phyloP scores from a whole-genome alignment of 92 coral and sea anemone genomes.

The Porites rus region DNA sequence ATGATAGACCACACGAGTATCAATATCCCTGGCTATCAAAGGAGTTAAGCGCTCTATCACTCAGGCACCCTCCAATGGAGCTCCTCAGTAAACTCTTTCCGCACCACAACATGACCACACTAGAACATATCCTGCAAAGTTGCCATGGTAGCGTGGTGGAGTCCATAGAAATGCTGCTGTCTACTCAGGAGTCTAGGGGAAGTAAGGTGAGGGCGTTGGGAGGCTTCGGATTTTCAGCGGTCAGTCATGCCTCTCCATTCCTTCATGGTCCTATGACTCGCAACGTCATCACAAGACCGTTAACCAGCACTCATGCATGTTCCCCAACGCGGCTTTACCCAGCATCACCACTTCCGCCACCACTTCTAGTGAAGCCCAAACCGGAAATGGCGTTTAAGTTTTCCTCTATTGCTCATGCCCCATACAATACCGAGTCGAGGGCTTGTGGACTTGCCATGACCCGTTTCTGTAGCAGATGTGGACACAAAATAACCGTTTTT shows the following conservation, averaged over 20 bases:
- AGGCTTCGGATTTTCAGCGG: slow-evolving; percentile 66
- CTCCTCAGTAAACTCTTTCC: slow-evolving; percentile 89
- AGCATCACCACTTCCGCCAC: slow-evolving; percentile 85
- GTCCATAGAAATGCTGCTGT: slow-evolving; percentile 85
- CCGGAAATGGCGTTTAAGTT: slow-evolving; percentile 61
- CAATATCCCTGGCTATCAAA: slow-evolving; percentile 50
- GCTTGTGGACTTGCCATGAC: slow-evolving; percentile 63
- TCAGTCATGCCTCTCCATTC: slow-evolving; percentile 70
- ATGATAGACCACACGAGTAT: slow-evolving; percentile 32
- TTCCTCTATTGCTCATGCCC: slow-evolving; percentile 41
- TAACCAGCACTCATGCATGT: slow-evolving; percentile 70
- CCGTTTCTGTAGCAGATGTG: slow-evolving; percentile 91
- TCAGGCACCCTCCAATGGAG: slow-evolving; percentile 78
- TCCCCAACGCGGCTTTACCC: slow-evolving; percentile 75
- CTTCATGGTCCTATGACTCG: slow-evolving; percentile 72
- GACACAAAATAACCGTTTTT: slow-evolving; percentile 78
- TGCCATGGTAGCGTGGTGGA: slow-evolving; percentile 94
- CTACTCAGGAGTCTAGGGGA: slow-evolving; percentile 65
- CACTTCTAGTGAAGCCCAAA: slow-evolving; percentile 81
- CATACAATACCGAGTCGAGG: slow-evolving; percentile 48
- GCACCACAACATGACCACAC: slow-evolving; percentile 74
- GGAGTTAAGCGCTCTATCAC: slow-evolving; percentile 54
- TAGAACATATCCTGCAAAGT: slow-evolving; percentile 84
- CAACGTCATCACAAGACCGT: slow-evolving; percentile 64
- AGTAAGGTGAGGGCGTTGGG: slow-evolving; percentile 59